Evolutionary conservation across 2,797 vertebrate species (phyloP).

Genomic region (Muscicapa comitata): DNA sequence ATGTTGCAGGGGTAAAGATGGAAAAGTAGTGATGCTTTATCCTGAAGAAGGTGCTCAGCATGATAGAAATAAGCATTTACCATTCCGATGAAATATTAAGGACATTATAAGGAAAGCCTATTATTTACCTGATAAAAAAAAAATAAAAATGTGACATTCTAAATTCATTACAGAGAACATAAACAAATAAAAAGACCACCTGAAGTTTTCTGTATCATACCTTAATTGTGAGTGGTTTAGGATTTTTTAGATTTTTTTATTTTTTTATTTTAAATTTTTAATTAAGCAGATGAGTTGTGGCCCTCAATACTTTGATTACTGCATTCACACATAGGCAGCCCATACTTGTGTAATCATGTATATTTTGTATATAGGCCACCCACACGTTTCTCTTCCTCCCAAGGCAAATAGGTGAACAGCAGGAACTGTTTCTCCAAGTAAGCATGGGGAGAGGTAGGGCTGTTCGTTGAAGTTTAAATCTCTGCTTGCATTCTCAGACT

Average conservation of each 20-base stretch:
- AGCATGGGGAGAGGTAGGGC: rapidly evolving
- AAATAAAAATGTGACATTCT: not conserved
- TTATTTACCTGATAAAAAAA: not conserved
- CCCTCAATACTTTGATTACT: not conserved
- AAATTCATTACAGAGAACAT: not conserved
- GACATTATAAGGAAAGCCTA: not conserved
- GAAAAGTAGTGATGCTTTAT: not conserved
- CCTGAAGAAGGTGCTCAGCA: not conserved
- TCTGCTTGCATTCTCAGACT: not conserved
- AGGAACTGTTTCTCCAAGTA: not conserved
- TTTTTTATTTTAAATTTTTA: not conserved
- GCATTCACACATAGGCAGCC: not conserved
- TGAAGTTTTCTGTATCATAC: not conserved
- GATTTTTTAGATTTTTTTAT: not conserved
- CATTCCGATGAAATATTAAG: not conserved
- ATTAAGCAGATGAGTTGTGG: not conserved
- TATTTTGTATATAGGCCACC: not conserved
- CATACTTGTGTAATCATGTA: not conserved
- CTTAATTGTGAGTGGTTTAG: not conserved
- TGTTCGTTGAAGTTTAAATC: not conserved
- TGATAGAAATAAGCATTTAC: not conserved
- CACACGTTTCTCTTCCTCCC: not conserved
- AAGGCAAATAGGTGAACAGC: not conserved
- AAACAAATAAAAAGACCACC: not conserved
- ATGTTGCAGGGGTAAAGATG: not conserved